phyloP scores from a whole-genome alignment of 2,888 invertebrate species.

The Hydrotaea diabolus region DNA sequence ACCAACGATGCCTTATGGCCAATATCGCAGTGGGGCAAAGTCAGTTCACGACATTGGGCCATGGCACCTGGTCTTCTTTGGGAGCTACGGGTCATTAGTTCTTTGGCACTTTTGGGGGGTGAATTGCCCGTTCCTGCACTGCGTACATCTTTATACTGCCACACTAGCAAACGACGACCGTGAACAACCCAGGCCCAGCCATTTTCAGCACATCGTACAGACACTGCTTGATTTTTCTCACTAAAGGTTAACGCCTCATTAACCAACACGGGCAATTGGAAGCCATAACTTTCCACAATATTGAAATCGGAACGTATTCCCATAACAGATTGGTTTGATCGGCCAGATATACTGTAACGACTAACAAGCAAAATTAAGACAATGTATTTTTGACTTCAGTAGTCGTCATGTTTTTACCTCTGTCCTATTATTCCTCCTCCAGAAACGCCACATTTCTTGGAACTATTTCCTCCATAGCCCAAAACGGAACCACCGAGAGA shows the following conservation, averaged over 20 bases:
- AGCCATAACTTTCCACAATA: conserved; percentile 90
- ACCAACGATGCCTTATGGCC: conserved; percentile 94
- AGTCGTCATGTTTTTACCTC: conserved; percentile 38
- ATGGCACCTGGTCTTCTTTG: conserved; percentile 79
- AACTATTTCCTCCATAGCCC: conserved; percentile 59
- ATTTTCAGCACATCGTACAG: conserved; percentile 82
- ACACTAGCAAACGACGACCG: conserved; percentile 91
- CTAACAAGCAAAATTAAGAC: conserved; percentile 3
- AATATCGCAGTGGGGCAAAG: conserved; percentile 94
- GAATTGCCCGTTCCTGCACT: conserved; percentile 67
- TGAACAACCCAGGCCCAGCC: conserved; percentile 87
- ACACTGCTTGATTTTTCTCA: conserved; percentile 82
- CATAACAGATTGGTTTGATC: conserved; percentile 86
- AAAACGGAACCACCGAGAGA: conserved; percentile 73
- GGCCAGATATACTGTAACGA: conserved; percentile 81
- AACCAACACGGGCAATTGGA: conserved; percentile 91
- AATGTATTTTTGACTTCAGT: no score
- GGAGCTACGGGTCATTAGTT: conserved; percentile 77
- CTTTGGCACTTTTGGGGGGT: conserved; percentile 69
- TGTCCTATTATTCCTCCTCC: conserved; percentile 68
- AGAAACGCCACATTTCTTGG: conserved; percentile 73
- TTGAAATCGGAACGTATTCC: conserved; percentile 88
- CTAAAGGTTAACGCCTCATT: conserved; percentile 93
- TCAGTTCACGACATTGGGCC: conserved; percentile 90
- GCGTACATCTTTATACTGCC: conserved; percentile 86